Evolutionary conservation across 2,888 invertebrate genomes (phyloP).

Genomic region (Tholera decimalis): DNA sequence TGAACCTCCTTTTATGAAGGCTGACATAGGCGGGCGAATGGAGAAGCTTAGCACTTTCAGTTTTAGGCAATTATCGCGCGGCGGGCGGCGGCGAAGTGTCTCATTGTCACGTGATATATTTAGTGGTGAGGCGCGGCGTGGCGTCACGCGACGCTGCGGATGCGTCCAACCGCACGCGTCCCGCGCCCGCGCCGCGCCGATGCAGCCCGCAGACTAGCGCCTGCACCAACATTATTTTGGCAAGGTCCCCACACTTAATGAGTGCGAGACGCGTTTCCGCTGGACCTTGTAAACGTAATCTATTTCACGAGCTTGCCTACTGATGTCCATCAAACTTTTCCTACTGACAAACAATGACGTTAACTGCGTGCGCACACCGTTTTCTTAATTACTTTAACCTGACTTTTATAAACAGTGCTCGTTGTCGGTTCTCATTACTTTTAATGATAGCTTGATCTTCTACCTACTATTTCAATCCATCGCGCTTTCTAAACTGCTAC

Average conservation of each 20-base stretch:
- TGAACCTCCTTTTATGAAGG: constrained; percentile 86
- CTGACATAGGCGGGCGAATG: constrained; percentile 74
- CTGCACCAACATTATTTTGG: constrained; percentile 67
- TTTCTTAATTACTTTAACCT: constrained; percentile 29
- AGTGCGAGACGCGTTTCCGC: constrained; percentile 69
- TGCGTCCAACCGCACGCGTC: constrained; percentile 77
- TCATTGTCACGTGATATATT: constrained; percentile 83
- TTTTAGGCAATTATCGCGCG: constrained; percentile 74
- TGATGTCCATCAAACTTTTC: constrained; percentile 50
- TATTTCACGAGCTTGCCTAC: constrained; percentile 52
- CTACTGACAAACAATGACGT: constrained; percentile 25
- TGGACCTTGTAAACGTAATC: constrained; percentile 60
- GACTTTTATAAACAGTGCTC: constrained; percentile 17
- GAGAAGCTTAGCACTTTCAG: constrained; percentile 73
- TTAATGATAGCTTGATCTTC: constrained; percentile 14
- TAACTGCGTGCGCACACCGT: constrained; percentile 23
- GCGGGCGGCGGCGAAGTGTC: constrained; percentile 79
- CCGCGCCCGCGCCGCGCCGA: constrained; percentile 53
- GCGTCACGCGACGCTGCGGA: constrained; percentile 77
- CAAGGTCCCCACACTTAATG: constrained; percentile 65
- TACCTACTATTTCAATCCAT: not conserved
- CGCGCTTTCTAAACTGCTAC: constrained; percentile 28
- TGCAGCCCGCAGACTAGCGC: constrained; percentile 58
- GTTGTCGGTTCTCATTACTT: constrained; percentile 10
- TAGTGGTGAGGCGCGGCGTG: constrained; percentile 76